Evolutionary conservation across 2,888 invertebrate genomes (phyloP).

Genomic region (Oeneis ivallda): DNA sequence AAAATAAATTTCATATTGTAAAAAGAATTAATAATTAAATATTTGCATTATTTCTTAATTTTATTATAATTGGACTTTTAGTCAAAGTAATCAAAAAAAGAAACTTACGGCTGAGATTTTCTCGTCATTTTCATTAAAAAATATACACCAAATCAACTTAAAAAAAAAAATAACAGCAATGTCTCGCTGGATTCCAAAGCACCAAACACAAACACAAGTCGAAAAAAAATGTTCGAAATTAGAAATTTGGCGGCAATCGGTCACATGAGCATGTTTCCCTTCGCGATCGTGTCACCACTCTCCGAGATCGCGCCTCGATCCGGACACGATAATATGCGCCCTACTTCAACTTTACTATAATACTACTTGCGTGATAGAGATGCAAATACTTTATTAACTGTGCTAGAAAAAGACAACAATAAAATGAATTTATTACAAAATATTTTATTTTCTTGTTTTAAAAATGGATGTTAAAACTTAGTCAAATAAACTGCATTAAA

Average conservation of each 20-base stretch:
- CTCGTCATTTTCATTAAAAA: constrained; percentile 40
- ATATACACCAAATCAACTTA: constrained; percentile 26
- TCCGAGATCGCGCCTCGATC: constrained; percentile 74
- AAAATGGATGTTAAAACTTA: not conserved
- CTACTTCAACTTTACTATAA: constrained; percentile 71
- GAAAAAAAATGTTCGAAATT: constrained; percentile 53
- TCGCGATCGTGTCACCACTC: constrained; percentile 75
- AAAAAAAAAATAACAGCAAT: constrained; percentile 40
- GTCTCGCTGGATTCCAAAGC: constrained; percentile 35
- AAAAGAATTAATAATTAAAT: too few relatives aligned
- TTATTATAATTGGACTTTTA: too few relatives aligned
- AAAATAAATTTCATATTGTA: too few relatives aligned
- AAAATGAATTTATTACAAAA: not conserved
- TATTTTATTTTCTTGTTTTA: not conserved
- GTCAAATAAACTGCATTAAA: not conserved
- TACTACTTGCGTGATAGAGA: constrained; percentile 65
- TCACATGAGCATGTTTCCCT: constrained; percentile 76
- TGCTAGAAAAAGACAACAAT: constrained; percentile 27
- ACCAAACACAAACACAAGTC: constrained; percentile 55
- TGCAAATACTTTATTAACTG: constrained; percentile 36
- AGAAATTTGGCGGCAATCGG: constrained; percentile 69
- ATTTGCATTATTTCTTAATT: not conserved
- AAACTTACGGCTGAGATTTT: constrained; percentile 45
- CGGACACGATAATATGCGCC: constrained; percentile 69
- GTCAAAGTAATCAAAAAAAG: too few relatives aligned